Evolutionary conservation across 2,797 vertebrate species (phyloP).

Genomic region (Myioborus miniatus): DNA sequence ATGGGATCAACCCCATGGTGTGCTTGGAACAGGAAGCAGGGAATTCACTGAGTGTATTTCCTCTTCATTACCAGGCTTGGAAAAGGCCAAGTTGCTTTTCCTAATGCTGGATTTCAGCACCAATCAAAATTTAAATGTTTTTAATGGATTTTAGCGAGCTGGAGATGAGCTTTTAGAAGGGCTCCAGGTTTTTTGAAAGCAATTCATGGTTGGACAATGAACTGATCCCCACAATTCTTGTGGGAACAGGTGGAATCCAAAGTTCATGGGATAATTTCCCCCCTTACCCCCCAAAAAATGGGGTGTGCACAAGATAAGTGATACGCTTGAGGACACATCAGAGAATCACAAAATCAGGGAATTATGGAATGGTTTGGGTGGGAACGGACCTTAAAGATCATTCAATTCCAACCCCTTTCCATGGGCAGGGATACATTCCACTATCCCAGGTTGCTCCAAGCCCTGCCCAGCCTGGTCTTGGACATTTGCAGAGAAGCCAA

Average conservation of each 20-base stretch:
- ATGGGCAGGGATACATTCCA: background rate
- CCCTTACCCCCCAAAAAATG: accelerated
- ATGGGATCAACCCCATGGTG: background rate
- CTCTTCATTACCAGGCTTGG: background rate
- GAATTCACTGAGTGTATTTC: background rate
- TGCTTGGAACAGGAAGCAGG: background rate
- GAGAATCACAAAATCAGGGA: background rate
- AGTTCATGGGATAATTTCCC: background rate
- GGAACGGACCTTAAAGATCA: background rate
- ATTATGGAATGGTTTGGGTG: background rate
- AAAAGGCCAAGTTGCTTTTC: background rate
- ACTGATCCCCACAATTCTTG: no score
- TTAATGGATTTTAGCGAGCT: background rate
- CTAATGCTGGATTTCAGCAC: background rate
- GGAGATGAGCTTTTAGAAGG: background rate
- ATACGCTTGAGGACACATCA: background rate
- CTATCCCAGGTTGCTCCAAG: background rate
- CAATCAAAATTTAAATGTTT: background rate
- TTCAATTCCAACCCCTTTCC: background rate
- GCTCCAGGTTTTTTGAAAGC: background rate
- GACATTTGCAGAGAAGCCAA: accelerated
- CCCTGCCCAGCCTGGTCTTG: accelerated
- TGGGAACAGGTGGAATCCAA: background rate
- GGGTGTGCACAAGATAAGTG: accelerated
- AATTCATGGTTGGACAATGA: background rate